These are phyloP conservation scores for Sinelater perroti DNA, from an alignment of 2,888 invertebrate species.

Conservation along the genomic window DNA sequence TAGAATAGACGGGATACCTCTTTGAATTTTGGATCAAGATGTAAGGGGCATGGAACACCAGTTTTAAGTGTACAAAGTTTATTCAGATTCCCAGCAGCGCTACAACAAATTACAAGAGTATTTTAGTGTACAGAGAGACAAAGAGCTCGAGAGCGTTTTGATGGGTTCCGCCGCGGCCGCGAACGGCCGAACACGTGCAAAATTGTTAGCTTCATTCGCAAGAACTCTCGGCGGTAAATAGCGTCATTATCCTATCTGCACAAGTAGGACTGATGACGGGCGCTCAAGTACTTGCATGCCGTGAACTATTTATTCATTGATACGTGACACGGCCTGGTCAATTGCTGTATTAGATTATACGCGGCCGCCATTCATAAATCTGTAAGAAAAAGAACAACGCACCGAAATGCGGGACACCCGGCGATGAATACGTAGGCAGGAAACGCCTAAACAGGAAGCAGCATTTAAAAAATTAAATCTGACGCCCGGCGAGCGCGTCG, in stretches of 20 bases:
- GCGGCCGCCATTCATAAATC: conserved; percentile 47
- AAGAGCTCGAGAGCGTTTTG: too few relatives aligned
- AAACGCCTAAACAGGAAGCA: conserved; percentile 52
- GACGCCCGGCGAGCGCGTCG: conserved; percentile 36
- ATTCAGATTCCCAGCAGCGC: too few relatives aligned
- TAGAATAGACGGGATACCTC: too few relatives aligned
- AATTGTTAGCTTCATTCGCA: conserved; percentile 34
- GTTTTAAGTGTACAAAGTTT: too few relatives aligned
- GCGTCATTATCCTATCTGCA: conserved; percentile 47
- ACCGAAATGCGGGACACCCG: conserved; percentile 49
- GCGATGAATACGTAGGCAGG: conserved; percentile 43
- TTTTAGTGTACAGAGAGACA: too few relatives aligned
- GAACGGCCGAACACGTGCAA: conserved; percentile 38
- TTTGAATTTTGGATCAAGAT: too few relatives aligned
- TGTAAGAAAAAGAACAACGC: conserved; percentile 48
- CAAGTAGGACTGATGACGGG: conserved; percentile 40
- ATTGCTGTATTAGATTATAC: conserved; percentile 50
- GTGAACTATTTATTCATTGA: conserved; percentile 43
- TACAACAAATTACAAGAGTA: too few relatives aligned
- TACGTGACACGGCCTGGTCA: conserved; percentile 44
- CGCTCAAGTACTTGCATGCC: conserved; percentile 36
- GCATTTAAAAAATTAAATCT: conserved; percentile 44
- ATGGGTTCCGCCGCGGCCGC: too few relatives aligned
- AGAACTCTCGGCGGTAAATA: conserved; percentile 38
- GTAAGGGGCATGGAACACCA: too few relatives aligned